Percentiles rank a stretch among this genome's conserved stretches.
These are phyloP conservation scores for Arbacia lixula DNA, from an alignment of 53 echinoderm and acorn worm genomes.

Conservation along the genomic window DNA sequence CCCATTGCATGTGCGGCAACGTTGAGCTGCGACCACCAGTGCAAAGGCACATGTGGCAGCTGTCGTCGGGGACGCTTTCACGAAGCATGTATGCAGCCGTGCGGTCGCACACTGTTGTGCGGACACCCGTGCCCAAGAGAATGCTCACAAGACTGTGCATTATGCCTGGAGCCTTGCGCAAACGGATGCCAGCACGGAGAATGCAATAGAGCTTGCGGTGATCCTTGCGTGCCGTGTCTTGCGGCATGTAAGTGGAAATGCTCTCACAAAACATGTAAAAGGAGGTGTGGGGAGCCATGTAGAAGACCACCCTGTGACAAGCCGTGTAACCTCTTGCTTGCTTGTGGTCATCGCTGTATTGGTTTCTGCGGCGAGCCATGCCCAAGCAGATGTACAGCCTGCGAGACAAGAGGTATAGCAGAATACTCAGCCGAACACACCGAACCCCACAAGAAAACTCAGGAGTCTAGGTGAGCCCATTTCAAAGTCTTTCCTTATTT, in stretches of 20 bases:
- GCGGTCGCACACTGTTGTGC: conserved; percentile 59
- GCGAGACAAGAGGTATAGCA: conserved; percentile 27
- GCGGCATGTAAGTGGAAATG: conserved; percentile 23
- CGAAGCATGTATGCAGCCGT: conserved; percentile 46
- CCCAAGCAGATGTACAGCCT: conserved; percentile 69
- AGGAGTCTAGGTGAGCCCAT: conserved; percentile 63
- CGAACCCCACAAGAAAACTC: conserved; percentile 57
- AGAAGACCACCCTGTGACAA: conserved; percentile 64
- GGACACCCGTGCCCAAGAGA: conserved; percentile 61
- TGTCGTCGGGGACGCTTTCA: conserved; percentile 57
- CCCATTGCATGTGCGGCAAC: conserved; percentile 42
- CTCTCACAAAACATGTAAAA: conserved; percentile 6
- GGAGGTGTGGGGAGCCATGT: conserved; percentile 76
- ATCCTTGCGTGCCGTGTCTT: neutral
- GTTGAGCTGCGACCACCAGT: conserved; percentile 67
- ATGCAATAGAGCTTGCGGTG: conserved; percentile 56
- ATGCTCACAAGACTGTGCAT: conserved; percentile 71
- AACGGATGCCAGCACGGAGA: conserved; percentile 71
- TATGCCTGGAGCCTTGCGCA: conserved; percentile 66
- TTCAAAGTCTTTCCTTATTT: conserved; percentile 56
- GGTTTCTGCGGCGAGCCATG: conserved; percentile 87
- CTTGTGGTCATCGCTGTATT: conserved; percentile 78
- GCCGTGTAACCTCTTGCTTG: conserved; percentile 58
- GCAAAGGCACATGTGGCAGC: conserved; percentile 69
- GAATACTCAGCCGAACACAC: neutral